Base-by-base conservation (phyloP, 1,140 invertebrate species). In the Aphelinus atriplicis region DNA sequence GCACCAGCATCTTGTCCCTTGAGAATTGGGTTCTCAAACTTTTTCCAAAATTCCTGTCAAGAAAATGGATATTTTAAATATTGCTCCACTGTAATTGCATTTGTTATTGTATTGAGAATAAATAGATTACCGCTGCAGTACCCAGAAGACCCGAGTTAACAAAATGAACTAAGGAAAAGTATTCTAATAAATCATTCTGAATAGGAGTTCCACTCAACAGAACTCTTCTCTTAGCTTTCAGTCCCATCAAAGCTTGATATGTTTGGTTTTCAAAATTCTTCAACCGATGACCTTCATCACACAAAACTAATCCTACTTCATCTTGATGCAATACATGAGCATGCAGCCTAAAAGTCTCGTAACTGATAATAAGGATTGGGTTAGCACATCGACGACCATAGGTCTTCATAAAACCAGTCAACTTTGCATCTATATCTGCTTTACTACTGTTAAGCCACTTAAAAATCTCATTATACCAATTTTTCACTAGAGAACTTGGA, bases 211-310 rank as follows among this genome's bases (percentile, higher is more conserved):
- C 98, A 56, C 97, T 99, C 4, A 99, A 91, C 46, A 99, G 87
- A 64, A 99, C 94, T 78, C 98, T 89, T 79, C 95, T 86, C 85
- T 95, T 94, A 7, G 95, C 93, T 79, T 96, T 94, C 3, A 99
- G 88, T 1, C 94, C 93, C 91, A 96, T 97, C 69, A 99, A 84
- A 0, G 98, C 96, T 84, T 95, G 93, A 84, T 99, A 99, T 0
- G 98, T 99, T 89, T 98, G 96, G 89, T 99, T 99, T 84, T 99
- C 98, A 81, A 94, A 95, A 87, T 99, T 99, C 86, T 99, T 99
- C 45, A 99, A 87, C 56, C 97, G 91, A 88, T 99, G 97, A 1
- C 97, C 97, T 90, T 94, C 98, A 88, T 99, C 98, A 89, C 98
- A 99, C 3, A 99, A 91, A 0, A 99, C 95, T 50, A 99, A 90